Percentiles rank a stretch among this genome's conserved stretches.
Evolutionary conservation across 1,140 invertebrate genomes (phyloP).

Genomic region (Palaemon carinicauda): DNA sequence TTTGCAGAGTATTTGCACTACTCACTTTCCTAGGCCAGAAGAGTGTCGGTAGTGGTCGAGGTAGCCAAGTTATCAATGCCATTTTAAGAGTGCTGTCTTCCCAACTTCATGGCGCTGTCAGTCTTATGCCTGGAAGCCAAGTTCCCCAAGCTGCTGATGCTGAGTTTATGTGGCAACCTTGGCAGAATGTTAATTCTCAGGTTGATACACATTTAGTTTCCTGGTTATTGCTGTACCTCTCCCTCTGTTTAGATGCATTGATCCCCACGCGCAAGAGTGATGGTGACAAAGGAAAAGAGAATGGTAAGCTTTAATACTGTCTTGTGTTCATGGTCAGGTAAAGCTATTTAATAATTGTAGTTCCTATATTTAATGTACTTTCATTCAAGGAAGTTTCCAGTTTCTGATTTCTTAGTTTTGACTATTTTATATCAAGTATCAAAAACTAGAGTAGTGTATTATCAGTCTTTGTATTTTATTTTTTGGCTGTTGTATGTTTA

Average conservation of each 20-base stretch:
- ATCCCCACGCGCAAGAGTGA: slow-evolving; percentile 60
- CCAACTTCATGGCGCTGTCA: slow-evolving; percentile 62
- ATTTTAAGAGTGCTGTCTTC: slow-evolving; percentile 66
- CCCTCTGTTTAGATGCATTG: slow-evolving; percentile 75
- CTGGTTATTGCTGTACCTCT: slow-evolving; percentile 82
- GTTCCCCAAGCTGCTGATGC: not conserved
- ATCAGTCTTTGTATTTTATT: too few species aligned
- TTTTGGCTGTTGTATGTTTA: too few species aligned
- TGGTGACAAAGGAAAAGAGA: slow-evolving; percentile 60
- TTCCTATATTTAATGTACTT: too few species aligned
- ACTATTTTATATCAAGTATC: too few species aligned
- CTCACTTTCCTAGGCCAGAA: slow-evolving; percentile 86
- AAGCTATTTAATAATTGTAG: too few species aligned
- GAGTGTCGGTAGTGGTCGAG: slow-evolving; percentile 68
- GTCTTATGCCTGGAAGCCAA: not conserved
- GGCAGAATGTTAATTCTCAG: slow-evolving; percentile 61
- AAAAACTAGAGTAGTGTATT: too few species aligned
- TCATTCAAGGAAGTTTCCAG: too few species aligned
- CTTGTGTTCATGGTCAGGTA: not conserved
- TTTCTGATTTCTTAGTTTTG: too few species aligned
- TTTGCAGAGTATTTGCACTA: slow-evolving; percentile 82
- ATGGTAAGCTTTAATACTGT: slow-evolving; percentile 39
- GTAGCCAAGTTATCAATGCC: slow-evolving; percentile 63
- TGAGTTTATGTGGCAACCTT: slow-evolving; percentile 19
- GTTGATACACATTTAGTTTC: slow-evolving; percentile 76